Conservation (phyloP, 2,797 vertebrate species). For the Enteromius thamalakanensis region DNA sequence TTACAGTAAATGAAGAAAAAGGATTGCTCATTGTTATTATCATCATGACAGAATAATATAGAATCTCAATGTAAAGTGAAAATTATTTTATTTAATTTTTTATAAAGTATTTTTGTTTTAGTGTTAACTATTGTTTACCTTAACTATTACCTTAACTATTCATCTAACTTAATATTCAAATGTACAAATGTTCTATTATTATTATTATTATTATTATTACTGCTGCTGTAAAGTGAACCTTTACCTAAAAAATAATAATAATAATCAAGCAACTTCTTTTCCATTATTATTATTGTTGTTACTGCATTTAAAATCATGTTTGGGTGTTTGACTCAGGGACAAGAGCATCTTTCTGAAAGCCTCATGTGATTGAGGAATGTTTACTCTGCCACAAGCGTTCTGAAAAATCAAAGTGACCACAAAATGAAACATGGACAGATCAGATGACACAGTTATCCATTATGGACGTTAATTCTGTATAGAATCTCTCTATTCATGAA, state of each 20-base stretch:
- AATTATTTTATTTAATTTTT: too few relatives aligned
- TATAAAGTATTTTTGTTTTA: not conserved
- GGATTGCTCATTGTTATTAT: not conserved
- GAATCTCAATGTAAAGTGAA: not conserved
- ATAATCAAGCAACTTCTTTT: not conserved
- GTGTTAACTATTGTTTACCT: not conserved
- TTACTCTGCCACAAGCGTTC: conserved; percentile 19
- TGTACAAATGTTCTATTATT: not conserved
- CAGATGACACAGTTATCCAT: conserved; percentile 11
- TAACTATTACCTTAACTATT: not conserved
- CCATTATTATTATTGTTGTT: not conserved
- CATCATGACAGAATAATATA: not conserved
- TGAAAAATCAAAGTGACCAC: conserved; percentile 8
- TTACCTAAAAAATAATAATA: not conserved
- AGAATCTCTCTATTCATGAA: not conserved
- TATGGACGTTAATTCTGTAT: not conserved
- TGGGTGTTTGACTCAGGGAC: conserved; percentile 10
- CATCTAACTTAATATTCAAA: not conserved
- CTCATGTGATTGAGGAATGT: conserved; percentile 29
- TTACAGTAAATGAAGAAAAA: not conserved
- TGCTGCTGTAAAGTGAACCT: not conserved
- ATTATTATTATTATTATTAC: too few relatives aligned
- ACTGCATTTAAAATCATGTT: not conserved
- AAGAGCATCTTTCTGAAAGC: not conserved
- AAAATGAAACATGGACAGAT: conserved; percentile 8